A percentile compares a stretch with the other conserved stretches of the same genome.
phyloP scores from a whole-genome alignment of 1,140 invertebrate species.

The Drosophila bipectinata region DNA sequence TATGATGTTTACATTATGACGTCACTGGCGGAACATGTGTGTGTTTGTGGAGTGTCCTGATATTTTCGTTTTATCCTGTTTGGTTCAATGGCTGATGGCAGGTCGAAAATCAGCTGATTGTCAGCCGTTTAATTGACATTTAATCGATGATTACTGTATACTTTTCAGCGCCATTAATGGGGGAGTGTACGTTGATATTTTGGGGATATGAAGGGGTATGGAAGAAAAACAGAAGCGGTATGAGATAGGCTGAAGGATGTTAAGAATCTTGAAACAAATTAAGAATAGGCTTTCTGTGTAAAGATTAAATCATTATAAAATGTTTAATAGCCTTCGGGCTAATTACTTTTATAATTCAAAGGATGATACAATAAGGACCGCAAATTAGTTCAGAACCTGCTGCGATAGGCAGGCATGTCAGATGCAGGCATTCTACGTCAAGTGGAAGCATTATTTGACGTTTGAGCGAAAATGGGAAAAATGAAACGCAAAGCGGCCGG shows the following conservation, averaged over 20 bases:
- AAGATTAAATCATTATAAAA: not conserved
- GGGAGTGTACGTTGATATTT: conserved; percentile 8
- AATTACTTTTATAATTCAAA: not conserved
- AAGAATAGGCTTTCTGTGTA: too few species aligned
- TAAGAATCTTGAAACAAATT: too few species aligned
- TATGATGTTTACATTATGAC: conserved; percentile 82
- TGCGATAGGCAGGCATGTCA: conserved; percentile 21
- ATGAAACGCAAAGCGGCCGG: conserved; percentile 28
- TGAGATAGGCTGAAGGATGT: too few species aligned
- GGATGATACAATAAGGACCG: not conserved
- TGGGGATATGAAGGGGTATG: not conserved
- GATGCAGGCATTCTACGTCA: conserved; percentile 39
- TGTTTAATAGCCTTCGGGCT: not conserved
- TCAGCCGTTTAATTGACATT: conserved; percentile 57
- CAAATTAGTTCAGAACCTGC: not conserved
- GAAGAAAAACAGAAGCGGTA: not conserved
- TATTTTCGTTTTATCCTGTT: conserved; percentile 37
- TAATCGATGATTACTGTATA: conserved; percentile 58
- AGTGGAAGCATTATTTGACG: conserved; percentile 66
- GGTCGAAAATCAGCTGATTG: conserved; percentile 74
- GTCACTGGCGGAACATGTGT: conserved; percentile 43
- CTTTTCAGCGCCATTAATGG: conserved; percentile 30
- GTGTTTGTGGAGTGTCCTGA: conserved; percentile 28
- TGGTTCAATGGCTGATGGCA: conserved; percentile 23
- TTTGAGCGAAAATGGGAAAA: conserved; percentile 48